These are phyloP conservation scores for Etheostoma spectabile DNA, from an alignment of 2,113 vertebrate species.

Conservation along the genomic window DNA sequence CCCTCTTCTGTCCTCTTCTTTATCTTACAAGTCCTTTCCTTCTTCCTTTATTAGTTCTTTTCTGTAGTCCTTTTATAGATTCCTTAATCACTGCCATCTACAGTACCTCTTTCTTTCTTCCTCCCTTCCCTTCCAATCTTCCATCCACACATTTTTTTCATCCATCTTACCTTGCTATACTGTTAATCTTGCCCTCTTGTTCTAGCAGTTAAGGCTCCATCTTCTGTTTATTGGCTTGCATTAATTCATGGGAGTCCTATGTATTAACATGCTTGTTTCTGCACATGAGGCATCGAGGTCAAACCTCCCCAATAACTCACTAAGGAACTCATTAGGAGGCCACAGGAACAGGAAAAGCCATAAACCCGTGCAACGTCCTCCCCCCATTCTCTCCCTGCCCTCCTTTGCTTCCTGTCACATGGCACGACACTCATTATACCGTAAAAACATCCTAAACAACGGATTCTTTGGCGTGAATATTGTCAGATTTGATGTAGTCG, in stretches of 20 bases:
- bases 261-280: conserved; percentile 2
- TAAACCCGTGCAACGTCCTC: conserved; percentile 2
- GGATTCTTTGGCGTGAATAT: not conserved
- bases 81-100: not conserved
- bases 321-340: conserved; percentile 46
- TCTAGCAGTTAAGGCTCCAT: not conserved
- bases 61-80: not conserved
- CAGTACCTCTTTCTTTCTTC: not conserved
- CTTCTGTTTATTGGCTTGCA: not conserved
- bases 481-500: not conserved
- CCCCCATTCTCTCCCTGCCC: not conserved
- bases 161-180: not conserved
- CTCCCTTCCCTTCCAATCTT: not conserved
- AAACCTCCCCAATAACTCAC: conserved; percentile 24
- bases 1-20: not conserved
- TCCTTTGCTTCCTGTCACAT: conserved; percentile 39
- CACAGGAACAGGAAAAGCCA: conserved; percentile 25
- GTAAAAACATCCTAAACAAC: conserved; percentile 9
- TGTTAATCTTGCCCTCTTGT: not conserved
- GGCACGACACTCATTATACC: conserved; percentile 50
- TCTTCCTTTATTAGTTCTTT: not conserved
- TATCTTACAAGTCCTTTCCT: not conserved
- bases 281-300: conserved; percentile 22
- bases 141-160: not conserved
- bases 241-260: not conserved